Conservation (phyloP, 2,888 invertebrate species). For the Ormyrus pomaceus region DNA sequence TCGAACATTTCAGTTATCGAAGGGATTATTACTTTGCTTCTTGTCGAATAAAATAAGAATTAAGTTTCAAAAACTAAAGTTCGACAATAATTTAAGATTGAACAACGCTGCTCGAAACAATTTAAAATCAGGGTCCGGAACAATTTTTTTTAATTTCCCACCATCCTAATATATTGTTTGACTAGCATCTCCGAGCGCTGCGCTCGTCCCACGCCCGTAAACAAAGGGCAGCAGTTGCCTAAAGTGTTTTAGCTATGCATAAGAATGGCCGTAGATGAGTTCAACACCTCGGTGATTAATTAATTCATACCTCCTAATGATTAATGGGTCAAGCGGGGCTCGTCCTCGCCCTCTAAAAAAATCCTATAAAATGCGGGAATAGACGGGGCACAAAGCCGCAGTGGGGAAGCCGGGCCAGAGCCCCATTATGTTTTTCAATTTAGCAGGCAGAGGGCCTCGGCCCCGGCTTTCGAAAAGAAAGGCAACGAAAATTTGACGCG, state of each 20-base stretch:
- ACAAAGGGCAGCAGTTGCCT: not conserved
- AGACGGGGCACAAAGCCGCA: conserved; percentile 6
- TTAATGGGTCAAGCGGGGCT: conserved; percentile 24
- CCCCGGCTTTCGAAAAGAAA: not conserved
- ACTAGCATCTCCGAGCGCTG: no score
- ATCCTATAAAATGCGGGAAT: conserved; percentile 17
- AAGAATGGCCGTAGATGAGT: conserved; percentile 12
- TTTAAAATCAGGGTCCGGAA: no score
- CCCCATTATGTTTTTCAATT: conserved; percentile 52
- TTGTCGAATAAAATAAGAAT: no score
- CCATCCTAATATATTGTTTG: no score
- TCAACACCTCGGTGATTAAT: conserved; percentile 41
- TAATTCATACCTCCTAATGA: not conserved
- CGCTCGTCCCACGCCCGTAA: no score
- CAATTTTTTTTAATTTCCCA: no score
- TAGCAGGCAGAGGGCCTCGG: conserved; percentile 1
- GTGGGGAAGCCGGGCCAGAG: conserved; percentile 11
- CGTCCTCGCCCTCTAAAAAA: not conserved
- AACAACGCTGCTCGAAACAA: no score
- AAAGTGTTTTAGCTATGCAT: conserved; percentile 10
- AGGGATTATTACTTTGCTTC: no score
- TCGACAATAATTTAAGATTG: no score
- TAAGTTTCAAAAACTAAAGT: no score
- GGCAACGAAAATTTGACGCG: conserved; percentile 36
- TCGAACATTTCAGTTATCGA: no score